A percentile compares a stretch with the other conserved stretches of the same genome.
phyloP scores from a whole-genome alignment of 2,888 invertebrate genomes.

The Hydroisotoma schaefferi region DNA sequence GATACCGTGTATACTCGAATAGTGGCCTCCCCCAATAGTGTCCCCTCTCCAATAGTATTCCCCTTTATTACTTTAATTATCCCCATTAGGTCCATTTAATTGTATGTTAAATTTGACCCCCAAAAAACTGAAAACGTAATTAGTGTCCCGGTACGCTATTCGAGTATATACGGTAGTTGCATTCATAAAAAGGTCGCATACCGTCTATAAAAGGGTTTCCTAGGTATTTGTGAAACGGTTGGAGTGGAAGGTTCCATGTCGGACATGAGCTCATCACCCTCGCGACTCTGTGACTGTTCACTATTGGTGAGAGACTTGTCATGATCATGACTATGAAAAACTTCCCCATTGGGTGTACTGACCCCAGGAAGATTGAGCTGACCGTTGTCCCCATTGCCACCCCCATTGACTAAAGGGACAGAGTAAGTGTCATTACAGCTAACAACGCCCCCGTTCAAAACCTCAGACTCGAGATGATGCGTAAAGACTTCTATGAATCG shows the following conservation, averaged over 20 bases:
- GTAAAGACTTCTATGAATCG: slow-evolving; percentile 46
- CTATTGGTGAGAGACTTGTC: slow-evolving; percentile 22
- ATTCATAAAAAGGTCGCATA: too few species aligned
- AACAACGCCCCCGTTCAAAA: slow-evolving; percentile 28
- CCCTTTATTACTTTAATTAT: too few species aligned
- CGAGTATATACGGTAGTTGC: too few species aligned
- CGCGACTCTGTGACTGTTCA: slow-evolving; percentile 39
- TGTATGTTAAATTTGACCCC: too few species aligned
- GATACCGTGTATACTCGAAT: too few species aligned
- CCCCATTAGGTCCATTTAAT: too few species aligned
- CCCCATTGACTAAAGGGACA: neutral
- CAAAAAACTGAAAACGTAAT: too few species aligned
- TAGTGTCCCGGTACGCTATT: too few species aligned
- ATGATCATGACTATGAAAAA: slow-evolving; percentile 23
- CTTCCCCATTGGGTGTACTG: slow-evolving; percentile 1
- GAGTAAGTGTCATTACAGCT: slow-evolving; percentile 12
- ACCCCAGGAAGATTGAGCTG: slow-evolving; percentile 9
- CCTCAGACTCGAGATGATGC: slow-evolving; percentile 38
- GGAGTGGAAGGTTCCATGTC: slow-evolving; percentile 9
- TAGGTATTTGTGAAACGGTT: slow-evolving; percentile 16
- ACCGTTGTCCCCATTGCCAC: slow-evolving; percentile 12
- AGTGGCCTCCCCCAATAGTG: too few species aligned
- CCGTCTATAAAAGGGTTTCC: slow-evolving; percentile 48
- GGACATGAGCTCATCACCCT: slow-evolving; percentile 18
- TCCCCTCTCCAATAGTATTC: too few species aligned